Conservation (phyloP, 2,797 vertebrate genomes). For the Gymnothorax reevesii region DNA sequence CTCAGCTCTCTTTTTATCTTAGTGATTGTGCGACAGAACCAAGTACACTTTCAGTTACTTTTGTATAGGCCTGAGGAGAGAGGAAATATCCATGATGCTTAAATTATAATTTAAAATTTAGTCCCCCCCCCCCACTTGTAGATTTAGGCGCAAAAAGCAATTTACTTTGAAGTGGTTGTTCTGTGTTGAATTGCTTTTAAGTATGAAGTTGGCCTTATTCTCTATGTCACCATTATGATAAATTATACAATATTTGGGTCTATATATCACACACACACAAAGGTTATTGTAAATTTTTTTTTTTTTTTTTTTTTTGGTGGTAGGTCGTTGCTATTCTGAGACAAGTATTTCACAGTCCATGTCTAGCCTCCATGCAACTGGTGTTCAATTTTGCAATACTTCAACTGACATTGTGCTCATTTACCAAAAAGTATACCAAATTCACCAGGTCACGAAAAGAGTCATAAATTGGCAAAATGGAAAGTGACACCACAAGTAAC, state of each 20-base stretch:
- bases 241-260: not conserved
- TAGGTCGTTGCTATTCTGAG: not conserved
- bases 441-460: not conserved
- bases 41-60: not conserved
- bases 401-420: not conserved
- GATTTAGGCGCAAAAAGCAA: too few species aligned
- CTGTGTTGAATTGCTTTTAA: not conserved
- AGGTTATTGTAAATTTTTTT: not conserved
- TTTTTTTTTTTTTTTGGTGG: not conserved
- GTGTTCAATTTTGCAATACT: not conserved
- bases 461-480: not conserved
- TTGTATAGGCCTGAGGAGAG: not conserved
- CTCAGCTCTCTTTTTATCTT: not conserved
- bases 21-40: not conserved
- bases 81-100: not conserved
- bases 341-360: not conserved
- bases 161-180: not conserved
- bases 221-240: not conserved
- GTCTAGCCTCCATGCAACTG: not conserved
- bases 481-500: not conserved
- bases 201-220: not conserved
- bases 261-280: not conserved
- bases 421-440: not conserved
- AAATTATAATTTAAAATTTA: not conserved
- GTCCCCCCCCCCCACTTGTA: not conserved